Base-by-base conservation (phyloP, 2,888 invertebrate species). In the Chrysolina americana region DNA sequence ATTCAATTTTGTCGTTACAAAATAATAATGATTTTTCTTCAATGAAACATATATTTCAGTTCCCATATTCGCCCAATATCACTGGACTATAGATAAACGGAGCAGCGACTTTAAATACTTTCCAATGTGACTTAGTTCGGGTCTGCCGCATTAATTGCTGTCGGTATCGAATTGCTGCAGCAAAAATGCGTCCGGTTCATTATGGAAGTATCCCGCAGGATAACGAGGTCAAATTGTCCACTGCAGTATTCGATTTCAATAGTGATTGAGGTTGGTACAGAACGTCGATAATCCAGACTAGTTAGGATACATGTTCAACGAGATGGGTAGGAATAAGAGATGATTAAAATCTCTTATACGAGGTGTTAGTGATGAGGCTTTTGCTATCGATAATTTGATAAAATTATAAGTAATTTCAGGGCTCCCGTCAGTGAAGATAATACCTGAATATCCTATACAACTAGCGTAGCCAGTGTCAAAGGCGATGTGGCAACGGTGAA, bases 61-160 rank as follows among this genome's bases (percentile, higher is more conserved):
- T 15, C 2, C 50, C n/a, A 19, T 6, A 50, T 50, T 50, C 8
- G 59, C 8, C 59, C 10, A 59, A 36, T 59, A n/a, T 36, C 28
- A 15, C 59, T 36, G 59, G n/a, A 36, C 59, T 28, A n/a, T 36
- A 15, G 36, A 23, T 23, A 23, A 19, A 56, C 23, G 13, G 21
- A 23, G 11, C 15, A n/a, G 6, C 15, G n/a, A 28, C 36, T 59
- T 17, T 59, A 59, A 59, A 36, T 36, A n/a, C 23, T 59, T n/a
- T n/a, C 1, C 59, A 36, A 59, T 59, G 59, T 17, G 59, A 59
- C 59, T 66, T 36, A 48, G 17, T 65, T 65, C 47, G 28, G 50
- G 17, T 48, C 36, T 13, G 48, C 50, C 65, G n/a, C 9, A 28
- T 21, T 65, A 66, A 66, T 66, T 50, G 66, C 50, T 50, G 19